Base-by-base conservation (phyloP, 2,888 invertebrate species). In the Campoletis raptor region DNA sequence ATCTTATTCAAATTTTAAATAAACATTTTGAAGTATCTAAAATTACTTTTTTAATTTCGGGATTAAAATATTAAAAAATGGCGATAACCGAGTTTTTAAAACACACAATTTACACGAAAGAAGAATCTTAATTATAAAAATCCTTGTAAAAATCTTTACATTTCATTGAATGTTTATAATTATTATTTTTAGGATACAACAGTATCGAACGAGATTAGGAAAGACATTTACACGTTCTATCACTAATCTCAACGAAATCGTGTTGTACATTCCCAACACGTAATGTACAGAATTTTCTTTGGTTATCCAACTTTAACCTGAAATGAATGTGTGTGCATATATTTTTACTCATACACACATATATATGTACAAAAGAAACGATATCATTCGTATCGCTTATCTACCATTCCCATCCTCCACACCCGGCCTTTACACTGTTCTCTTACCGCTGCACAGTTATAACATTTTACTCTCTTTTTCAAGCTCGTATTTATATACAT, bases 371-470 rank as follows among this genome's bases (percentile, higher is more conserved):
- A 57, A 64, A 54, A 24, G 40, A 61, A 77, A 77, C 81, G 69
- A 69, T 85, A 67, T 76, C 76, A 82, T 83, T 67, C 70, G 74
- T 80, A 83, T 83, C 70, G 61, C 76, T 66, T 83, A 80, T 86
- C 85, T 86, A 42, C 54, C 74, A 86, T 86, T 86, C 80, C 66
- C 78, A 86, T 86, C 85, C 83, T 83, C 81, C 85, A 83, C 85
- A 86, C 83, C 79, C 81, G 81, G 78, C 73, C 52, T 48, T 73
- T 40, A 67, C 82, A 24, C 78, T 40, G 36, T 18, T 12, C 73
- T 45, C 24, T n/a, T 64, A 74, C 61, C 48, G 57, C 61, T 42
- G 57, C 76, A 30, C 21, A 30, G 42, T 42, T 45, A 21, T 9
- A 73, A 69, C 69, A 36, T 64, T 83, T 85, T 85, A 70, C 85